Base-by-base conservation (phyloP, 1,140 invertebrate species). In the Brachionus rotundiformis region DNA sequence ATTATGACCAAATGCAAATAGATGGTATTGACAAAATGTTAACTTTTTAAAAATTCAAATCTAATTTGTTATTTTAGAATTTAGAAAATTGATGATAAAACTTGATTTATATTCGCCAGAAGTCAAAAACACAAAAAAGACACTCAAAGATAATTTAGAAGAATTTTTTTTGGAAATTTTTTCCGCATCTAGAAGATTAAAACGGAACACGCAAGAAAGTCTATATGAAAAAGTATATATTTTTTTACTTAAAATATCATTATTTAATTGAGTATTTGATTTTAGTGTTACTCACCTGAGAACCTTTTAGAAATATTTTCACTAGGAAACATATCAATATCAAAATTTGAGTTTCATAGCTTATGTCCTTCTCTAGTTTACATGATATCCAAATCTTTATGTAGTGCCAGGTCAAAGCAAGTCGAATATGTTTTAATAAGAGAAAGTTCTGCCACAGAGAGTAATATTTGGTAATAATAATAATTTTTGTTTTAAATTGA, bases 301-400 rank as follows among this genome's bases (percentile, higher is more conserved):
- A 19, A 73, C 5, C 19, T 73, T n/a, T 5, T 44, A 1, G 8
- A 73, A 73, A 73, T 73, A 25, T 73, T 73, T 44, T 44, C 36
- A 41, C 25, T 73, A 73, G 8, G 6, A 23, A 73, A 73, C 11
- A 13, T 44, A 4, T 73, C 39, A 25, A 73, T 73, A 44, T 44
- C 68, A 11, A 73, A 73, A 44, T 73, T 73, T 44, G 68, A 73
- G 13, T 73, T 73, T 73, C 36, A 73, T 44, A 73, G 41, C 44
- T 19, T 73, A 44, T 73, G 68, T 44, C 68, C 68, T 10, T 73
- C 68, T 13, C 27, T 73, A 8, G 39, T 73, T 27, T 73, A 73
- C 36, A 44, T 73, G 36, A 73, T 19, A 11, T 44, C 68, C 36
- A 73, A 41, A 11, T 27, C 36, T 25, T 8, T 73, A 11, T 73